phyloP scores from a whole-genome alignment of 2,797 vertebrate genomes.

The Cirrhinus mrigala region DNA sequence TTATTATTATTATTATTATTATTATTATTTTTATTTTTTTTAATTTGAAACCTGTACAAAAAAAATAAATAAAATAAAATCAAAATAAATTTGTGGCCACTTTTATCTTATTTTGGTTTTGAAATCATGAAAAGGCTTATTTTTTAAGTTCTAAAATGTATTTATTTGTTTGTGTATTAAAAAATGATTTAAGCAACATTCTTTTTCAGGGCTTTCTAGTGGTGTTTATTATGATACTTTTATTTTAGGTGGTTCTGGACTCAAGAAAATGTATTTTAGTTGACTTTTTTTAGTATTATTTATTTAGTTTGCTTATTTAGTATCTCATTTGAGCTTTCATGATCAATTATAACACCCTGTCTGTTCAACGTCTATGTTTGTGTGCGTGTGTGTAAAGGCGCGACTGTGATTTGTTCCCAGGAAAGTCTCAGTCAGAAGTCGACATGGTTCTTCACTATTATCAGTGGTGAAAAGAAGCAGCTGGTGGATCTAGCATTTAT shows the following conservation, averaged over 20 bases:
- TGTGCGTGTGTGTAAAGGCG: background rate
- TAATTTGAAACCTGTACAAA: too few relatives aligned
- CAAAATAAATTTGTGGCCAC: too few relatives aligned
- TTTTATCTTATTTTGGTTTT: too few relatives aligned
- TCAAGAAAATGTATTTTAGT: background rate
- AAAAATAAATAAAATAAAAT: too few relatives aligned
- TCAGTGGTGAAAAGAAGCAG: constrained; percentile 21
- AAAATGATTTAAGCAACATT: background rate
- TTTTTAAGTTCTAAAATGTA: too few relatives aligned
- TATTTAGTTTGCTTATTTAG: background rate
- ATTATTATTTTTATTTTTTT: too few relatives aligned
- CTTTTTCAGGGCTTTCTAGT: background rate
- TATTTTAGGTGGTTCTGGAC: background rate
- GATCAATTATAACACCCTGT: background rate
- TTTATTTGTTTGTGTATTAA: background rate
- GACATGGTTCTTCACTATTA: background rate
- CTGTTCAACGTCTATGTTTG: background rate
- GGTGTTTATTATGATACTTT: background rate
- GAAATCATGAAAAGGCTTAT: too few relatives aligned
- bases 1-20: too few relatives aligned
- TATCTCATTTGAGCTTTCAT: background rate
- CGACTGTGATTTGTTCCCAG: constrained; percentile 1
- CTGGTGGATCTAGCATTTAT: constrained; percentile 16
- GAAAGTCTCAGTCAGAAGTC: constrained; percentile 4
- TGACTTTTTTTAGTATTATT: background rate